These are phyloP conservation scores for Montipora capricornis DNA, from an alignment of 64 coral and sea anemone species.

Conservation along the genomic window DNA sequence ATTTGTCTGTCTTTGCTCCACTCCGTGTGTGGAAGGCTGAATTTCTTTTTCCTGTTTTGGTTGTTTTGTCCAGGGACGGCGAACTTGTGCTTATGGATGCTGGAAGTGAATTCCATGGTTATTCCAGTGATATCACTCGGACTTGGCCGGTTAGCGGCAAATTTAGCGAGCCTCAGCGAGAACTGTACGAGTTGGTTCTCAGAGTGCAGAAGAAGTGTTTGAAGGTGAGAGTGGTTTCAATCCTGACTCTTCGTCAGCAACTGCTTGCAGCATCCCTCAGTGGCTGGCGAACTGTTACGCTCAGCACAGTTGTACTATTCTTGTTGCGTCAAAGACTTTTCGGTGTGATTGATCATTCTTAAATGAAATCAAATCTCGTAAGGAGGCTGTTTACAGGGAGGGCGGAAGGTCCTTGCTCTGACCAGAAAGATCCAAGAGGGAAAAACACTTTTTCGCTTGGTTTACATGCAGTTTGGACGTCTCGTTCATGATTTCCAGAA, in stretches of 20 bases:
- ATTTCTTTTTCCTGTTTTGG: neutral
- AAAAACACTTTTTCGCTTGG: too few species aligned
- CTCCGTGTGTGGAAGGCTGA: too few species aligned
- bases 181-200: constrained; percentile 91
- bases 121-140: constrained; percentile 95
- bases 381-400: too few species aligned
- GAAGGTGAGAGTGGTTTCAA: constrained; percentile 49
- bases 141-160: constrained; percentile 94
- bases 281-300: too few species aligned
- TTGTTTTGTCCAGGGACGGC: constrained; percentile 67
- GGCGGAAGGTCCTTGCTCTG: too few species aligned
- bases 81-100: constrained; percentile 94
- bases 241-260: neutral
- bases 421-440: too few species aligned
- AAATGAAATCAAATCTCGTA: too few species aligned
- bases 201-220: constrained; percentile 93
- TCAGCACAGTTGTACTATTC: too few species aligned
- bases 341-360: too few species aligned
- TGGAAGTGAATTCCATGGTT: constrained; percentile 95
- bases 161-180: constrained; percentile 82
- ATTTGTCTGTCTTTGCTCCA: neutral
- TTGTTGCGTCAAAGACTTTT: too few species aligned
- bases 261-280: neutral
- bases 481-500: too few species aligned
- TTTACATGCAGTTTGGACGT: too few species aligned